phyloP scores from a whole-genome alignment of 2,888 invertebrate species.

The Heliconius erato region DNA sequence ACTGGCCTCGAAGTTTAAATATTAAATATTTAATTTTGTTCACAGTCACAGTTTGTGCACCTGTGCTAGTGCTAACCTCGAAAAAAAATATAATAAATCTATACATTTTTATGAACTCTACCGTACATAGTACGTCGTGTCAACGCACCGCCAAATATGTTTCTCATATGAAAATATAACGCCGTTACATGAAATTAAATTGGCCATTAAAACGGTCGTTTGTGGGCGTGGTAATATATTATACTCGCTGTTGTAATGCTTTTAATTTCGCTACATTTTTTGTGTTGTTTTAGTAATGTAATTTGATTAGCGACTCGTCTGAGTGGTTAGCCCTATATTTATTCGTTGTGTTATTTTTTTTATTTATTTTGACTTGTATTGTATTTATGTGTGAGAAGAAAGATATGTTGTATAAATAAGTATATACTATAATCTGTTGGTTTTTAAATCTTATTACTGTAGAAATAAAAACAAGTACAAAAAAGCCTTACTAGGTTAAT shows the following conservation, averaged over 20 bases:
- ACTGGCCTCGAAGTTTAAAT: too few species aligned
- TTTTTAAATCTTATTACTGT: too few species aligned
- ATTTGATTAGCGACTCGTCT: conserved; percentile 20
- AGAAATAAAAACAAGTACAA: too few species aligned
- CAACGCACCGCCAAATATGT: conserved; percentile 52
- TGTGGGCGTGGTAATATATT: conserved; percentile 47
- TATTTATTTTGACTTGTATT: too few species aligned
- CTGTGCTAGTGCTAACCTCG: too few species aligned
- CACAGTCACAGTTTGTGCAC: too few species aligned
- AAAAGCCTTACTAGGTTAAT: too few species aligned
- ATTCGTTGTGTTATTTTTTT: neutral
- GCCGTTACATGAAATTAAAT: conserved; percentile 55
- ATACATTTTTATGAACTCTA: conserved; percentile 53
- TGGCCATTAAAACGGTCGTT: conserved; percentile 52
- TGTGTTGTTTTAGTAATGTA: conserved; percentile 26
- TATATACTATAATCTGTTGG: too few species aligned
- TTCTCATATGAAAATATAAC: conserved; percentile 50
- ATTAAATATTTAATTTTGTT: too few species aligned
- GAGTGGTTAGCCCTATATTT: neutral
- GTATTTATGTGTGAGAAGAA: neutral
- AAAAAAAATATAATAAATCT: conserved; percentile 54
- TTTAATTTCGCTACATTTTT: conserved; percentile 45
- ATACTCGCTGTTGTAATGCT: conserved; percentile 40
- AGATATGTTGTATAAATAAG: too few species aligned
- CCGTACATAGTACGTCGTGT: conserved; percentile 38